These are phyloP conservation scores for Etheostoma perlongum DNA, from an alignment of 2,797 vertebrate genomes.

Conservation along the genomic window DNA sequence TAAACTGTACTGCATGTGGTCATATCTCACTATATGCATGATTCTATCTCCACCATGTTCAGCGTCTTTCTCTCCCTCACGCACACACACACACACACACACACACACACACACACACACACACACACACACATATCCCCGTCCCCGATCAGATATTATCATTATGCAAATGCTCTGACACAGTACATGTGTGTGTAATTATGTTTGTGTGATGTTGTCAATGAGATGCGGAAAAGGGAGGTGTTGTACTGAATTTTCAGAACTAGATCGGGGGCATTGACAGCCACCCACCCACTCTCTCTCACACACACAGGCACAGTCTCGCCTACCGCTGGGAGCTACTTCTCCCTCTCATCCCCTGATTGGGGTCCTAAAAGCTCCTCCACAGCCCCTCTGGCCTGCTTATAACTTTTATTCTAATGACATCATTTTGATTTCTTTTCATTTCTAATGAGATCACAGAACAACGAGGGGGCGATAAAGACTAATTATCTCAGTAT, in stretches of 20 bases:
- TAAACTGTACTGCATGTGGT: too few species aligned
- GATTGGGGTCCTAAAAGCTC: conserved; percentile 41
- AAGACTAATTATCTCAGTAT: conserved; percentile 71
- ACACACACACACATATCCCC: neutral
- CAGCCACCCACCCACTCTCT: conserved; percentile 14
- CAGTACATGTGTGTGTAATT: conserved; percentile 23
- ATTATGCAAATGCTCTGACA: conserved; percentile 35
- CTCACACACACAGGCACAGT: conserved; percentile 5
- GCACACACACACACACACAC: neutral
- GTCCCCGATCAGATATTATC: conserved; percentile 13
- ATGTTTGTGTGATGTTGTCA: conserved; percentile 42
- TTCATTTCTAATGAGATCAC: conserved; percentile 70
- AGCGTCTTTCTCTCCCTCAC: neutral
- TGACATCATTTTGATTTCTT: conserved; percentile 74
- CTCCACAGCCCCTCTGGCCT: conserved; percentile 30
- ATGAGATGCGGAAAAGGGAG: conserved; percentile 19
- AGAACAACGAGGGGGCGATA: conserved; percentile 59
- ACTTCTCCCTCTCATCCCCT: conserved; percentile 35
- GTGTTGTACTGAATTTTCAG: conserved; percentile 42
- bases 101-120: neutral
- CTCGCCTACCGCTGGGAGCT: conserved; percentile 40
- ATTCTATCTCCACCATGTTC: too few species aligned
- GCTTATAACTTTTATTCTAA: conserved; percentile 62
- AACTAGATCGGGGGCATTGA: conserved; percentile 59
- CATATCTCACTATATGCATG: too few species aligned